Evolutionary conservation across 2,888 invertebrate species (phyloP).

Genomic region (Himalopsyche tibetana): DNA sequence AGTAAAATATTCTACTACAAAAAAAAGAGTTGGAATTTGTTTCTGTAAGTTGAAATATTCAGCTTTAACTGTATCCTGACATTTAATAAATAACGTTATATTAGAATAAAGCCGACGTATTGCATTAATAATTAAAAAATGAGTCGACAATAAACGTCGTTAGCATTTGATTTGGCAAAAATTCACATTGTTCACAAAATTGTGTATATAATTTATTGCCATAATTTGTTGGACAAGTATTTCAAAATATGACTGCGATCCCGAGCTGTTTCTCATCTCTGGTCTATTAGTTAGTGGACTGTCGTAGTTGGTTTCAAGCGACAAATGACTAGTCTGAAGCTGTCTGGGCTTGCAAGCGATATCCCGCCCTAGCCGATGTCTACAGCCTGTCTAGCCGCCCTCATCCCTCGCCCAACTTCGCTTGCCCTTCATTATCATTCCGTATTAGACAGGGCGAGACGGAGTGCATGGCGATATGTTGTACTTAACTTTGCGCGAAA

Average conservation of each 20-base stretch:
- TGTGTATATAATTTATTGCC: too few relatives aligned
- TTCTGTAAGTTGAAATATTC: too few relatives aligned
- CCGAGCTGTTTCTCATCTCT: not conserved
- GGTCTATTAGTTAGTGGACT: constrained; percentile 10
- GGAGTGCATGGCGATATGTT: constrained; percentile 5
- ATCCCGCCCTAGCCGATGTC: constrained; percentile 37
- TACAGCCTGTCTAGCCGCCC: constrained; percentile 14
- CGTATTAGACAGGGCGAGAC: constrained; percentile 4
- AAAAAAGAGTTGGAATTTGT: too few relatives aligned
- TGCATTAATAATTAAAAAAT: too few relatives aligned
- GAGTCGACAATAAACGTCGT: too few relatives aligned
- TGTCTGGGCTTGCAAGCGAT: constrained; percentile 26
- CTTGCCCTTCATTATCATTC: constrained; percentile 34
- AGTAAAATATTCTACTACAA: too few relatives aligned
- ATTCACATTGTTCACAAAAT: too few relatives aligned
- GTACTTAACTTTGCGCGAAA: not conserved
- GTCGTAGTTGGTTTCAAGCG: constrained; percentile 34
- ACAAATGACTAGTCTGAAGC: constrained; percentile 26
- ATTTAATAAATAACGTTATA: too few relatives aligned
- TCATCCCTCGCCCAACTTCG: not conserved
- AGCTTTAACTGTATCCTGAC: too few relatives aligned
- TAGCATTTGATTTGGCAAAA: too few relatives aligned
- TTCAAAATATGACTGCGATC: not conserved
- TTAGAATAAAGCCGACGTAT: too few relatives aligned
- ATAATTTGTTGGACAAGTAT: too few relatives aligned